Evolutionary conservation across 2,888 invertebrate genomes (phyloP), one percentile per base, ranked within the genome.

Genomic region (Monopis laevigella): DNA sequence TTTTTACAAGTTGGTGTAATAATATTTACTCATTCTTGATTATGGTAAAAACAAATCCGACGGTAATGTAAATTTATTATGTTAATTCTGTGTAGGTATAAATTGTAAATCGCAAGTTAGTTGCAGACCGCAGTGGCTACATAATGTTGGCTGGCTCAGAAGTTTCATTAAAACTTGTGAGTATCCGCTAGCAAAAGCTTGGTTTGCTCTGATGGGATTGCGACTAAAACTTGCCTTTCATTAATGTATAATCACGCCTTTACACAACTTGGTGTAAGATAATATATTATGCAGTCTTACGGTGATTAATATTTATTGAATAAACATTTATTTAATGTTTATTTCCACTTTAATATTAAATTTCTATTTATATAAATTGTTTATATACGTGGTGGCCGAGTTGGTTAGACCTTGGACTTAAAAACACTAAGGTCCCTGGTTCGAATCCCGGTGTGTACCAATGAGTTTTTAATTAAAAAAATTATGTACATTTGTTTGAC

Each of bases 1-100:
- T 43, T 39, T 44, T 26, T 40, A 44, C 39, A 18, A 39, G 16
- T 39, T 34, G n/a, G 24, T 18, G 24, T n/a, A 17, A n/a, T 17
- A n/a, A n/a, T n/a, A n/a, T n/a, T 8, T 28, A 28, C 12, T 28
- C 6, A n/a, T 28, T 6, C 11, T 28, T 28, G 28, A n/a, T 28
- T 4, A n/a, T 28, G 7, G 28, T 28, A 28, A 28, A 28, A 6
- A 7, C 7, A 11, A 28, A n/a, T 7, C 10, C 24, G 10, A 24
- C 5, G 24, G 6, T 7, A 7, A 24, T 24, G 24, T 10, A 24
- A 24, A 7, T 24, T 29, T 29, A 29, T 29, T 29, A 3, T 2
- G 12, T 29, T 11, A n/a, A n/a, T n/a, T n/a, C n/a, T n/a, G n/a
- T n/a, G 12, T 13, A 29, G 3, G 14, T 24, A 3, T 3, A 11